These are phyloP conservation scores for Porites lutea DNA, from an alignment of 64 coral and sea anemone genomes.

Conservation along the genomic window DNA sequence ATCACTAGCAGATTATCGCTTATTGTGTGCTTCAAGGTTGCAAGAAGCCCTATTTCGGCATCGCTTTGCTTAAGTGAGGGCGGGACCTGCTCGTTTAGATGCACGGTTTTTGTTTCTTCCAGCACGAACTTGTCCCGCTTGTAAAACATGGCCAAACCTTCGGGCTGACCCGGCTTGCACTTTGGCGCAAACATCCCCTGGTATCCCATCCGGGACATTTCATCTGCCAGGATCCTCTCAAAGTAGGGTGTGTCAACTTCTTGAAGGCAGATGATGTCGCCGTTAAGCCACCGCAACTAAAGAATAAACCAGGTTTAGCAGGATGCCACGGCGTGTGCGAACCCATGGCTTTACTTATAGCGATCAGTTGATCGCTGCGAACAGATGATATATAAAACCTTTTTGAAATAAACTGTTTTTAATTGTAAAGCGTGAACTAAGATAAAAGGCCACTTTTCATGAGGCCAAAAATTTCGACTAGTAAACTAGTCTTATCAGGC, in stretches of 20 bases:
- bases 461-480: too few species aligned
- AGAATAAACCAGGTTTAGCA: background rate
- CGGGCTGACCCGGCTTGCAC: background rate
- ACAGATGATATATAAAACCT: too few species aligned
- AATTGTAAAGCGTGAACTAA: too few species aligned
- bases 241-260: conserved; percentile 51
- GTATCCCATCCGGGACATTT: conserved; percentile 5
- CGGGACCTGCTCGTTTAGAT: background rate
- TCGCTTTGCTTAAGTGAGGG: background rate
- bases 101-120: conserved; percentile 3
- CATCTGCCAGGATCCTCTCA: conserved; percentile 9
- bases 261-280: conserved; percentile 64
- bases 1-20: conserved; percentile 16
- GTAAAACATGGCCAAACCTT: conserved; percentile 55
- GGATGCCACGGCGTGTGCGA: background rate
- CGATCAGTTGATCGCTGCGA: too few species aligned
- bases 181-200: conserved; percentile 19
- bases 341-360: too few species aligned
- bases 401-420: too few species aligned
- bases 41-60: background rate
- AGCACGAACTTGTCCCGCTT: conserved; percentile 46
- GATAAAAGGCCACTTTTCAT: too few species aligned
- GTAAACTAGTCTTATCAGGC: too few species aligned
- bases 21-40: background rate
- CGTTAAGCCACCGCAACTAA: conserved; percentile 50